Conservation (phyloP, 1,140 invertebrate genomes). For the Maniola jurtina region DNA sequence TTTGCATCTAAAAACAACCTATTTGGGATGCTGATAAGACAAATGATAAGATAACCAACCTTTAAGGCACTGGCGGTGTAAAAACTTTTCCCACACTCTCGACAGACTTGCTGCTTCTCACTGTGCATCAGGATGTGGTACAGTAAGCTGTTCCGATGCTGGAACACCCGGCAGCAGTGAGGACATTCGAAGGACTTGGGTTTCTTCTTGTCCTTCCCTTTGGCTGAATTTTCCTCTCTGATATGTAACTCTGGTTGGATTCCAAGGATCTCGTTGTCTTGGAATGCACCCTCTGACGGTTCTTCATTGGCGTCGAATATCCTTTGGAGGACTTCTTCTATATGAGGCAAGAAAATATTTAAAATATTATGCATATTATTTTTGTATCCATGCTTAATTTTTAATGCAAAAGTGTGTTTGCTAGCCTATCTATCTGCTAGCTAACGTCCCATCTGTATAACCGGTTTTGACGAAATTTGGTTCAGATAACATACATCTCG, state of each 20-base stretch:
- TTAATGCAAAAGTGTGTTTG: too few relatives aligned
- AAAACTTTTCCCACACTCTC: constrained; percentile 90
- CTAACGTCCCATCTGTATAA: too few relatives aligned
- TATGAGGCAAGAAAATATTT: neutral
- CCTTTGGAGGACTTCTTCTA: constrained; percentile 66
- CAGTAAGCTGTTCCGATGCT: constrained; percentile 89
- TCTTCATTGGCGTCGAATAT: constrained; percentile 66
- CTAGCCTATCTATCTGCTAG: too few relatives aligned
- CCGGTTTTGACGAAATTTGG: too few relatives aligned
- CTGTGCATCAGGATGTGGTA: constrained; percentile 91
- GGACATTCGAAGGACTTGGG: constrained; percentile 52
- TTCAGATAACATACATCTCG: too few relatives aligned
- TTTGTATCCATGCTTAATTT: too few relatives aligned
- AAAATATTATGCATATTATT: too few relatives aligned
- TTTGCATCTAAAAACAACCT: too few relatives aligned
- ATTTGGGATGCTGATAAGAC: neutral
- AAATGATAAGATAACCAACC: constrained; percentile 58
- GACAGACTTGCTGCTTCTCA: constrained; percentile 87
- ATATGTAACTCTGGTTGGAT: constrained; percentile 2
- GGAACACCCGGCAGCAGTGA: constrained; percentile 86
- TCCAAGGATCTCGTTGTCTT: constrained; percentile 28
- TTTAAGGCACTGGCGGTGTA: constrained; percentile 89
- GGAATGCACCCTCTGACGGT: constrained; percentile 49
- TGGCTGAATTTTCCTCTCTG: constrained; percentile 2
- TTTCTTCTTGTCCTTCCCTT: constrained; percentile 45